Conservation (phyloP, 2,113 vertebrate species). For the Jacana jacana region DNA sequence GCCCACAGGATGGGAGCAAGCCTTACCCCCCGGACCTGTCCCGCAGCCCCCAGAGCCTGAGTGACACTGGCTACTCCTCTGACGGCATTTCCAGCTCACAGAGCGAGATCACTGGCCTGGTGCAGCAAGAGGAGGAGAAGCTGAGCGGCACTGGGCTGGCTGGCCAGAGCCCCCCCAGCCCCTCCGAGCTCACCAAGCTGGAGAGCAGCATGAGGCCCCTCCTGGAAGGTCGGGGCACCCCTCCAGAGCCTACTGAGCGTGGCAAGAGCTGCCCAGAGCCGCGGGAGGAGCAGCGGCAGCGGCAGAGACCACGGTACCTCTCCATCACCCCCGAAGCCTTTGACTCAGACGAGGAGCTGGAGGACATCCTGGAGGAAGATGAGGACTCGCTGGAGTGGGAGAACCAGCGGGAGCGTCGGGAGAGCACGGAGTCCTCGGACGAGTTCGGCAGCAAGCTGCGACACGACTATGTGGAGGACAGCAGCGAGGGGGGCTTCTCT, state of each 20-base stretch:
- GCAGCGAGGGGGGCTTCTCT: constrained; percentile 93
- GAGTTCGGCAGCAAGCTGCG: constrained; percentile 94
- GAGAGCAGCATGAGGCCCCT: constrained; percentile 89
- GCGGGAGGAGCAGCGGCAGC: constrained; percentile 79
- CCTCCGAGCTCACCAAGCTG: constrained; percentile 91
- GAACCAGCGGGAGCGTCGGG: constrained; percentile 77
- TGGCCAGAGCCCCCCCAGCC: constrained; percentile 81
- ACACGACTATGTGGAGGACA: constrained; percentile 96
- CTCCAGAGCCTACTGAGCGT: constrained; percentile 48
- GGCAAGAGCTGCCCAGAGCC: constrained; percentile 67
- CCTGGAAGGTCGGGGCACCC: constrained; percentile 78
- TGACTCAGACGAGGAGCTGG: constrained; percentile 90
- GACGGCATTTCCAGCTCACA: constrained; percentile 96
- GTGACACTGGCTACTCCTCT: constrained; percentile 96
- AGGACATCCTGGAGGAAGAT: constrained; percentile 92
- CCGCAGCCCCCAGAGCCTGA: constrained; percentile 91
- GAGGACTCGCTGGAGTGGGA: constrained; percentile 88
- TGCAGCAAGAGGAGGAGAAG: constrained; percentile 90
- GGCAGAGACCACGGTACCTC: constrained; percentile 88
- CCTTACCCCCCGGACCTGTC: constrained; percentile 91
- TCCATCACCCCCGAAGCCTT: constrained; percentile 90
- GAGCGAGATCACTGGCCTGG: constrained; percentile 91
- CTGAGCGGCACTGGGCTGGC: constrained; percentile 85
- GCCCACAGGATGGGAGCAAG: constrained; percentile 86
- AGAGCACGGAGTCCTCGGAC: constrained; percentile 87